These are phyloP conservation scores for Rhadinocentrus ornatus DNA, from an alignment of 2,797 vertebrate genomes.

Conservation along the genomic window DNA sequence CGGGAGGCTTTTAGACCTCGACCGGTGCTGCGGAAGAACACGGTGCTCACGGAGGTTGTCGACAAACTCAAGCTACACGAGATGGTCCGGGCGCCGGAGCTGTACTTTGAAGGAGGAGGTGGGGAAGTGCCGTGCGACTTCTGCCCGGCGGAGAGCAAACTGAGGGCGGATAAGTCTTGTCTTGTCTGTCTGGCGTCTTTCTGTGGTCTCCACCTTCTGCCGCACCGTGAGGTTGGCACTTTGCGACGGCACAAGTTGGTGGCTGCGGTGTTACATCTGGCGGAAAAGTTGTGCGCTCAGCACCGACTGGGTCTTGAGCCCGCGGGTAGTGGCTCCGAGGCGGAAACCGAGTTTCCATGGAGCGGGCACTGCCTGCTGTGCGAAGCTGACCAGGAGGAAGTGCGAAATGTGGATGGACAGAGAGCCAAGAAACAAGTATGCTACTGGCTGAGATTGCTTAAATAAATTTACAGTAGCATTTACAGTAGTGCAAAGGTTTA, in stretches of 20 bases:
- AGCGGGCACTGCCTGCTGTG: constrained; percentile 76
- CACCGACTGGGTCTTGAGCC: constrained; percentile 90
- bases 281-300: constrained; percentile 88
- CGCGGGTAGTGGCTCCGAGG: constrained; percentile 41
- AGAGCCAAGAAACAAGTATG: constrained; percentile 70
- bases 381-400: constrained; percentile 74
- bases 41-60: constrained; percentile 80
- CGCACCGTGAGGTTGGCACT: constrained; percentile 89
- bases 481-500: too few species aligned
- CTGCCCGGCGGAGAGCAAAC: constrained; percentile 86
- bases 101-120: constrained; percentile 48
- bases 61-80: constrained; percentile 66
- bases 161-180: constrained; percentile 90
- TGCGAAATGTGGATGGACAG: constrained; percentile 50
- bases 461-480: too few species aligned
- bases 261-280: constrained; percentile 86
- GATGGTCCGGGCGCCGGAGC: constrained; percentile 32
- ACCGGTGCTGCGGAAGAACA: constrained; percentile 81
- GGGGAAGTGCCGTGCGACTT: constrained; percentile 92
- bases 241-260: constrained; percentile 91
- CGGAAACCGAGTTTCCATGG: constrained; percentile 48
- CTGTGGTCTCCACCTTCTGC: constrained; percentile 89
- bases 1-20: constrained; percentile 79
- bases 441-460: too few species aligned
- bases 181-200: constrained; percentile 92